These are phyloP conservation scores for Percopsis omiscomaycus DNA, from an alignment of 2,797 vertebrate genomes.

Conservation along the genomic window DNA sequence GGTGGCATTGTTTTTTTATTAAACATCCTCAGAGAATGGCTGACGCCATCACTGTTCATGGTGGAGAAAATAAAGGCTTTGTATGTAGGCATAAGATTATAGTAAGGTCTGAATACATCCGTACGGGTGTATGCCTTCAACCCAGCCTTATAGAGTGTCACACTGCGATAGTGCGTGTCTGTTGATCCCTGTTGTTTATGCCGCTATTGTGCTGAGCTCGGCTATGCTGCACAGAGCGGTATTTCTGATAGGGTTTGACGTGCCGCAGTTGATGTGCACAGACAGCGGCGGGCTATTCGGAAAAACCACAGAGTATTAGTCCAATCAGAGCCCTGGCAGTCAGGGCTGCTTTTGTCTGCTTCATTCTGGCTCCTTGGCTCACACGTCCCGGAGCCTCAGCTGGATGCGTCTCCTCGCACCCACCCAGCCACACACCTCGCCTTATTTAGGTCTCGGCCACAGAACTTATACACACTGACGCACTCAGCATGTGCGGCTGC, in stretches of 20 bases:
- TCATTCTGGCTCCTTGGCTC: constrained; percentile 50
- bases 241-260: constrained; percentile 65
- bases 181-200: constrained; percentile 66
- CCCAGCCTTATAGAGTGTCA: constrained; percentile 56
- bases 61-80: constrained; percentile 39
- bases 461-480: not conserved
- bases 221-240: constrained; percentile 44
- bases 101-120: constrained; percentile 47
- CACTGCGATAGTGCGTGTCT: constrained; percentile 38
- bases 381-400: constrained; percentile 53
- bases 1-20: constrained; percentile 40
- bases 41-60: constrained; percentile 38
- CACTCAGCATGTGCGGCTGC: not conserved
- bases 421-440: constrained; percentile 38
- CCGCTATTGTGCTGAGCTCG: constrained; percentile 51
- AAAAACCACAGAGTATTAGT: constrained; percentile 69
- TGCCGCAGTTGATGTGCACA: constrained; percentile 55
- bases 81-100: constrained; percentile 36
- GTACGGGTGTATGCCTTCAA: constrained; percentile 31
- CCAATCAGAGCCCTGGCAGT: constrained; percentile 71
- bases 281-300: constrained; percentile 50
- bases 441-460: constrained; percentile 16
- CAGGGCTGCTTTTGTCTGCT: constrained; percentile 69
- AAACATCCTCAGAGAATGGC: constrained; percentile 39
- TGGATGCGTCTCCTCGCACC: constrained; percentile 46